Percentiles rank a stretch among this genome's conserved stretches.
Evolutionary conservation across 2,888 invertebrate species (phyloP).

Genomic region (Elegia similella): DNA sequence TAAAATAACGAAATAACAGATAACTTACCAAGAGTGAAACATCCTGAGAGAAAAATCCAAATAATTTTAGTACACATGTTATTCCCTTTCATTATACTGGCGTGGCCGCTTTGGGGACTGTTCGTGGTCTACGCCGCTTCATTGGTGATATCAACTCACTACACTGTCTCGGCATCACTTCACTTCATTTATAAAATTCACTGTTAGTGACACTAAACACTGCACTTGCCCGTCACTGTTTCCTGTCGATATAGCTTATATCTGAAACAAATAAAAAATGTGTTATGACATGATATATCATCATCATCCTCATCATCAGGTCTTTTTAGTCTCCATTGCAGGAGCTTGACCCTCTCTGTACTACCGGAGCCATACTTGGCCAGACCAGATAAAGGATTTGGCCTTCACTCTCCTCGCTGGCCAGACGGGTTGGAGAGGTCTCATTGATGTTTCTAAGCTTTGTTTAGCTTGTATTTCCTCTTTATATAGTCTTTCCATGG

Average conservation of each 20-base stretch:
- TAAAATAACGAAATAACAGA: too few relatives aligned
- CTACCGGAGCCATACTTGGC: too few relatives aligned
- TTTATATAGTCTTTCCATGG: too few relatives aligned
- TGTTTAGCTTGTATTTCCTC: too few relatives aligned
- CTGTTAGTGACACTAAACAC: constrained; percentile 14
- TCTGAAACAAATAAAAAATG: constrained; percentile 37
- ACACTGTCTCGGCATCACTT: constrained; percentile 48
- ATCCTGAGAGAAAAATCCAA: constrained; percentile 53
- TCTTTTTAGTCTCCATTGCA: too few relatives aligned
- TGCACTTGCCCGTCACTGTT: neutral
- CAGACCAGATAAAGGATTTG: too few relatives aligned
- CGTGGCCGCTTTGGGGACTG: constrained; percentile 29
- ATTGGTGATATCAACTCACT: constrained; percentile 56
- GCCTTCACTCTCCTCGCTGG: too few relatives aligned
- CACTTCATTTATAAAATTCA: constrained; percentile 36
- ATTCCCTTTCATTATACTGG: constrained; percentile 48
- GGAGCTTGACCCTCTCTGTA: too few relatives aligned
- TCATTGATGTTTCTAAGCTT: too few relatives aligned
- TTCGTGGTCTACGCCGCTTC: constrained; percentile 62
- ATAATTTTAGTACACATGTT: constrained; percentile 45
- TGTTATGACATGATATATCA: neutral
- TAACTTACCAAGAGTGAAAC: constrained; percentile 49
- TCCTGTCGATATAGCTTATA: constrained; percentile 12
- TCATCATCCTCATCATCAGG: too few relatives aligned
- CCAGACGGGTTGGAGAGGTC: too few relatives aligned